phyloP scores from a whole-genome alignment of 2,888 invertebrate species.

The Hipparchia sbordonii region DNA sequence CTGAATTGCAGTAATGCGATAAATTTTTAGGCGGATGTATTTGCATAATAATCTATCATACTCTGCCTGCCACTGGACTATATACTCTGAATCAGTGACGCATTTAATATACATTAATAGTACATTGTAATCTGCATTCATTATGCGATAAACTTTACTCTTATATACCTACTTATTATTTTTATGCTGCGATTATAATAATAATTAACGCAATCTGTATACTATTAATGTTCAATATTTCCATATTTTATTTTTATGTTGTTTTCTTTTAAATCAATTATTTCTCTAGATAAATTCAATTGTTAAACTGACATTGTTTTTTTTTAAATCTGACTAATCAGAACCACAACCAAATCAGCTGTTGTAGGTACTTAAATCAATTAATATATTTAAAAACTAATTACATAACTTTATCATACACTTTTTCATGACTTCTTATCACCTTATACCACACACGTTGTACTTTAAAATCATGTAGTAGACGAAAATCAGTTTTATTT shows the following conservation, averaged over 20 bases:
- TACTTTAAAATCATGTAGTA: background rate
- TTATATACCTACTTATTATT: conserved; percentile 12
- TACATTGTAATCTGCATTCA: conserved; percentile 30
- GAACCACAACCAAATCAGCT: background rate
- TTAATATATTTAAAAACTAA: background rate
- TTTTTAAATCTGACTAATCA: background rate
- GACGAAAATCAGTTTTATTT: conserved; percentile 10
- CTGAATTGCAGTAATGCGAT: background rate
- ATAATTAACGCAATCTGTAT: background rate
- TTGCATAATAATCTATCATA: conserved; percentile 3
- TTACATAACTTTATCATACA: background rate
- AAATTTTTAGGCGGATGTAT: background rate
- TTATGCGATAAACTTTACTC: conserved; percentile 38
- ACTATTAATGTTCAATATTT: background rate
- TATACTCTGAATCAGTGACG: conserved; percentile 22
- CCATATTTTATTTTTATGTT: background rate
- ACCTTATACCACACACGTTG: conserved; percentile 13
- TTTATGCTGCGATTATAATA: conserved; percentile 29
- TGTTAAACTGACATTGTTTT: background rate
- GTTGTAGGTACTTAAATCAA: background rate
- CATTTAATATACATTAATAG: conserved; percentile 13
- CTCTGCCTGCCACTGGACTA: background rate
- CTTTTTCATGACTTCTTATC: conserved; percentile 31
- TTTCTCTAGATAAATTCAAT: background rate
- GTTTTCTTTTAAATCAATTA: too few species aligned